Evolutionary conservation across 1,140 invertebrate genomes (phyloP), one percentile per base, ranked within the genome.

Genomic region (Venustaconcha ellipsiformis): DNA sequence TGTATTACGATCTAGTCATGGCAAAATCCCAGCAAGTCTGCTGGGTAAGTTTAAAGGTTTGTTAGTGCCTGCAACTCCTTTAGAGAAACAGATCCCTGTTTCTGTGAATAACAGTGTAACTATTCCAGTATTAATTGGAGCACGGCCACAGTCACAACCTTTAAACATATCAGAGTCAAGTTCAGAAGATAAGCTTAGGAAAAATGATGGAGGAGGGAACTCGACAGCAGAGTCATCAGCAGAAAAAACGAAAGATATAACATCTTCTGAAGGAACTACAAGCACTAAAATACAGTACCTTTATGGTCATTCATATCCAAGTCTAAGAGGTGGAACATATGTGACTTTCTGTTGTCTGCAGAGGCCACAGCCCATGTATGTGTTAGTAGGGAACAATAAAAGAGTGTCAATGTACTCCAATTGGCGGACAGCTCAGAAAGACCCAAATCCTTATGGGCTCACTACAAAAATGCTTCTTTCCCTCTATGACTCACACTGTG

Each of bases 361-460:
- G 87, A 93, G 95, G 79, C 95, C 96, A 1, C 97, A 99, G 88
- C 97, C 97, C 0, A 98, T 97, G 91, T 99, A 98, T 88, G 96
- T 98, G 59, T 89, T 89, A 17, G 92, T 93, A 80, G 89, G 90
- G 13, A 94, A 93, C 1, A 94, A 96, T 86, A 94, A 95, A 79
- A 96, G 95, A 83, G 90, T 99, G 59, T 98, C 97, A 18, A 99
- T 99, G 97, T 99, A 99, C 86, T 98, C 96, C 14, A 97, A 99
- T 87, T 99, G 97, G 97, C 94, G 96, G 90, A 90, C 92, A 78
- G 80, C 87, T 26, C 80, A 85, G 23, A 81, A 84, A 67, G 93
- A 82, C 80, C 93, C 94, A 67, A 94, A 95, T 89, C 92, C 93
- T 14, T 88, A 93, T 57, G 94, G 94, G 66, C 91, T 96, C 82